Evolutionary conservation across 2,888 invertebrate species (phyloP).

Genomic region (Coecobrya sp.): DNA sequence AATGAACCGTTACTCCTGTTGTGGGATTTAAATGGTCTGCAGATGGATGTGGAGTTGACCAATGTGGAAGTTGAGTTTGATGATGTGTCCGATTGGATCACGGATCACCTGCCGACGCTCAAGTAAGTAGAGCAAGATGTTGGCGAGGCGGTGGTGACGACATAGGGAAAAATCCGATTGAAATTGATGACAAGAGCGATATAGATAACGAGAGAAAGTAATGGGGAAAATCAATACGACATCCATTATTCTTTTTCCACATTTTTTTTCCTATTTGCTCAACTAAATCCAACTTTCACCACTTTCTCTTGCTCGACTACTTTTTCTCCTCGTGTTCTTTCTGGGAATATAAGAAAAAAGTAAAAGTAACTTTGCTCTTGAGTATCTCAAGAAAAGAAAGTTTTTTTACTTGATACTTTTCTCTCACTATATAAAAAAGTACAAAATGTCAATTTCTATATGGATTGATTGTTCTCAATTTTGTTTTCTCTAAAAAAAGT

Average conservation of each 20-base stretch:
- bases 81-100: slow-evolving; percentile 94
- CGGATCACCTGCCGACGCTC: slow-evolving; percentile 92
- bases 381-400: not conserved
- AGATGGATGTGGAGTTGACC: slow-evolving; percentile 90
- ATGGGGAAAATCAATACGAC: slow-evolving; percentile 13
- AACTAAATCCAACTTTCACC: slow-evolving; percentile 14
- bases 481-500: not conserved
- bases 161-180: slow-evolving; percentile 3
- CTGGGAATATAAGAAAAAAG: not conserved
- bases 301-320: not conserved
- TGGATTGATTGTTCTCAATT: slow-evolving; percentile 19
- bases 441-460: not conserved
- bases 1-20: not conserved
- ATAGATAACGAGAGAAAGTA: not conserved
- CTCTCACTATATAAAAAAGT: not conserved
- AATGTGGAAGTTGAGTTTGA: slow-evolving; percentile 91
- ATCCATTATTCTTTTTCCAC: slow-evolving; percentile 5
- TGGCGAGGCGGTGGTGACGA: too few relatives aligned
- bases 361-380: slow-evolving; percentile 11
- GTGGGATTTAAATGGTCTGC: slow-evolving; percentile 52
- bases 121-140: slow-evolving; percentile 88
- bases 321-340: not conserved
- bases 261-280: not conserved
- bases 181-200: slow-evolving; percentile 1
- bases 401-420: not conserved